A percentile compares a stretch with the other conserved stretches of the same genome.
phyloP scores from a whole-genome alignment of 2,888 invertebrate genomes.

The Balanococcus diminutus region DNA sequence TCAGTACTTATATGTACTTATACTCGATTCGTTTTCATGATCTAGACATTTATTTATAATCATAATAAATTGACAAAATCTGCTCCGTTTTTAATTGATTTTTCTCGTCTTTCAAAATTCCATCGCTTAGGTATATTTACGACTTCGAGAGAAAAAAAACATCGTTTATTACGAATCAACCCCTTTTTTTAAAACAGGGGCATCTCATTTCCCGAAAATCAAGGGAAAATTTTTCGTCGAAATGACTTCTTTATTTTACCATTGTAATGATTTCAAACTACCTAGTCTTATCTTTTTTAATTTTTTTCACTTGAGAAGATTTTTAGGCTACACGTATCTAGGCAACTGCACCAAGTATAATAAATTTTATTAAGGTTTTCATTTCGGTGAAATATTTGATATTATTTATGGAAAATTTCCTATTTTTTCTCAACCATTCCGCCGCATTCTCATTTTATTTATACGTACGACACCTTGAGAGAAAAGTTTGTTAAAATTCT shows the following conservation, averaged over 20 bases:
- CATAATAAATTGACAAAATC: too few relatives aligned
- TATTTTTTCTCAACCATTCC: neutral
- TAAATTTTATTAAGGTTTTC: neutral
- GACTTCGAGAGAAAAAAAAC: neutral
- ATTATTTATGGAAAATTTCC: neutral
- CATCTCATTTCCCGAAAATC: neutral
- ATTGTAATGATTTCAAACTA: too few relatives aligned
- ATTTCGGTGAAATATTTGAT: neutral
- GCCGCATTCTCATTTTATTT: slow-evolving; percentile 15
- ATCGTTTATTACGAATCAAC: neutral
- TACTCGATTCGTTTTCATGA: too few relatives aligned
- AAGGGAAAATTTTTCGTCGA: too few relatives aligned
- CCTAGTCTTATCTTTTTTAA: neutral
- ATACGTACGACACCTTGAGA: neutral
- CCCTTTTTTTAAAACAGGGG: neutral
- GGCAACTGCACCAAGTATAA: too few relatives aligned
- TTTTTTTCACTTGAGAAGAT: neutral
- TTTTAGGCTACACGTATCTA: neutral
- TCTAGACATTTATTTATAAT: too few relatives aligned
- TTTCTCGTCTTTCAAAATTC: neutral
- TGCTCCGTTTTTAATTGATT: too few relatives aligned
- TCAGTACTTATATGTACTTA: neutral
- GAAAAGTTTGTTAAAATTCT: slow-evolving; percentile 25
- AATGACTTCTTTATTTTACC: too few relatives aligned
- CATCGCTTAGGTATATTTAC: neutral